phyloP scores from a whole-genome alignment of 2,113 vertebrate species.

The Deroptyus accipitrinus region DNA sequence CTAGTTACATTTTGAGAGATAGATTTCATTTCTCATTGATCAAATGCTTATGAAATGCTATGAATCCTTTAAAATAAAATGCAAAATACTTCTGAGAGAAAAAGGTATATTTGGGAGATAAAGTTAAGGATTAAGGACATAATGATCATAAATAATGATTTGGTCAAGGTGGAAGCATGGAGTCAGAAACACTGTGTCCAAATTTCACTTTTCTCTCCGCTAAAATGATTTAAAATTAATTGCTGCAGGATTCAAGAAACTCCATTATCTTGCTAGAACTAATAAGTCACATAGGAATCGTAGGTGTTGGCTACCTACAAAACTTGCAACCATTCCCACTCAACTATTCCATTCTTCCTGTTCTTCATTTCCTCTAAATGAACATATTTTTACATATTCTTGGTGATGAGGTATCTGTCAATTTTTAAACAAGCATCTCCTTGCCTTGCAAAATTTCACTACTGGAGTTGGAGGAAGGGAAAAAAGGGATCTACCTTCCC shows the following conservation, averaged over 20 bases:
- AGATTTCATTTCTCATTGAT: neutral
- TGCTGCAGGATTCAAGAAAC: neutral
- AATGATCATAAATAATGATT: neutral
- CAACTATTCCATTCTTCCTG: neutral
- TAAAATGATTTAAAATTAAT: neutral
- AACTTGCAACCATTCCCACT: neutral
- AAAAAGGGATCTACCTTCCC: neutral
- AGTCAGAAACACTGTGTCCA: neutral
- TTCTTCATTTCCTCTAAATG: neutral
- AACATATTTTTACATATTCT: neutral
- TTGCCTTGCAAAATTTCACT: neutral
- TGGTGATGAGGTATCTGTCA: neutral
- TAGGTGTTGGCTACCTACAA: neutral
- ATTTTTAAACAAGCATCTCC: neutral
- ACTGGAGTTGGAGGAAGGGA: neutral
- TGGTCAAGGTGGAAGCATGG: neutral
- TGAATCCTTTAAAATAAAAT: neutral
- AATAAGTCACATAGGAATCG: fast-evolving
- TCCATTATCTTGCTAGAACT: neutral
- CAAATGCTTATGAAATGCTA: neutral
- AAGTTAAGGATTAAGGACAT: neutral
- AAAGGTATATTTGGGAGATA: neutral
- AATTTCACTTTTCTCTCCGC: neutral
- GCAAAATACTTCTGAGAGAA: neutral
- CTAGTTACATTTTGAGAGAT: neutral